Conservation (phyloP, 1,140 invertebrate species). For the Phenacoccus solenopsis region DNA sequence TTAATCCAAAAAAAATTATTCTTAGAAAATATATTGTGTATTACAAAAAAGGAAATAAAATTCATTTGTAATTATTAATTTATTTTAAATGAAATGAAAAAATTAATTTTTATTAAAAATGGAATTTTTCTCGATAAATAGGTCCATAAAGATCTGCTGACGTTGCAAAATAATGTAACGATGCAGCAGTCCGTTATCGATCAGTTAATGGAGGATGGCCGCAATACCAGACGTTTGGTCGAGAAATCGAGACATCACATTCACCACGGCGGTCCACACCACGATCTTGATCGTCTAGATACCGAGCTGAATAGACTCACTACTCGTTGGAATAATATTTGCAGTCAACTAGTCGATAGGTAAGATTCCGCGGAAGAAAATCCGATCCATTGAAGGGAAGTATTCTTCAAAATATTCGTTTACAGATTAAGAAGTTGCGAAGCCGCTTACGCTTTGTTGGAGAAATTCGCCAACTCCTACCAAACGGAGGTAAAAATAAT, state of each 20-base stretch:
- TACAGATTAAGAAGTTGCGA: constrained; percentile 69
- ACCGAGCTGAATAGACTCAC: constrained; percentile 80
- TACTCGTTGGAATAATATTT: constrained; percentile 80
- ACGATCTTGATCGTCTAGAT: constrained; percentile 85
- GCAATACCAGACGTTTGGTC: constrained; percentile 69
- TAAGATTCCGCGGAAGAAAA: constrained; percentile 30
- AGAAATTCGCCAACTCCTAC: constrained; percentile 73
- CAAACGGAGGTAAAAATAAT: constrained; percentile 78
- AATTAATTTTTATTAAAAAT: too few species aligned
- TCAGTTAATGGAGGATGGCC: constrained; percentile 77
- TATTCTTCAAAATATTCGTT: constrained; percentile 20
- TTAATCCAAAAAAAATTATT: too few species aligned
- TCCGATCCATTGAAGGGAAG: neutral
- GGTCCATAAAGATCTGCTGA: constrained; percentile 59
- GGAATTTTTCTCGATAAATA: constrained; percentile 19
- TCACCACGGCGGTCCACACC: constrained; percentile 47
- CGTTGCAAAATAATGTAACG: constrained; percentile 64
- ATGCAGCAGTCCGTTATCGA: constrained; percentile 78
- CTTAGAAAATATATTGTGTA: too few species aligned
- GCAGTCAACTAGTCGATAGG: constrained; percentile 80
- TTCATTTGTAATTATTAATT: too few species aligned
- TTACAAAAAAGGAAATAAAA: too few species aligned
- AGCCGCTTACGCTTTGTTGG: constrained; percentile 67
- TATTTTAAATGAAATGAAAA: too few species aligned
- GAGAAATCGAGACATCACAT: constrained; percentile 62